Conservation (phyloP, 2,113 vertebrate species). For the Empidonax traillii region DNA sequence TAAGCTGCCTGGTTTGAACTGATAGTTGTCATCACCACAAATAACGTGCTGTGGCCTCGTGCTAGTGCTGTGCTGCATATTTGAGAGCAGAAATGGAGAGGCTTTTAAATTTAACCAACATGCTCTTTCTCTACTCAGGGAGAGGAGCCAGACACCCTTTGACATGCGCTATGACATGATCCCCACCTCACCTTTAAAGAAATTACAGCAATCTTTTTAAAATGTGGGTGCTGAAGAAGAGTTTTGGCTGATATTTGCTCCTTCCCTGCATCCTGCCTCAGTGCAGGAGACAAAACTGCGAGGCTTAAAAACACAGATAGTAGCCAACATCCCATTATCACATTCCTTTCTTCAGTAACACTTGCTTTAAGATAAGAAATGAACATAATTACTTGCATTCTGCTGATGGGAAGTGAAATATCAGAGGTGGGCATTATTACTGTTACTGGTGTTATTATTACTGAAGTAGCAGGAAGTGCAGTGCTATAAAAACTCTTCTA, state of each 20-base stretch:
- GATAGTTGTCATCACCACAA: background rate
- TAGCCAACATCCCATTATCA: background rate
- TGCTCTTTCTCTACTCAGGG: background rate
- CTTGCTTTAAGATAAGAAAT: conserved; percentile 3
- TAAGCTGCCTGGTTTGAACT: background rate
- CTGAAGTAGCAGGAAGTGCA: conserved; percentile 20
- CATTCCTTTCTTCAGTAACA: background rate
- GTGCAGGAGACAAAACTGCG: background rate
- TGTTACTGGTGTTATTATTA: conserved; percentile 25
- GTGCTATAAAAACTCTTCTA: conserved; percentile 21
- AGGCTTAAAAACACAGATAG: background rate
- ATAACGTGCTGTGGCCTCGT: background rate
- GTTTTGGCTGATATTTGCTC: background rate
- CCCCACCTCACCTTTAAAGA: background rate
- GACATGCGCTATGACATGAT: background rate
- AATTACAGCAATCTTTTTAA: background rate
- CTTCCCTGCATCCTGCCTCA: background rate
- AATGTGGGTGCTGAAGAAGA: background rate
- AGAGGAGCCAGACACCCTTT: background rate
- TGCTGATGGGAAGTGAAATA: conserved; percentile 24
- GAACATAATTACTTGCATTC: background rate
- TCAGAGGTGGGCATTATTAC: background rate
- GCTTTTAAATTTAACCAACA: background rate
- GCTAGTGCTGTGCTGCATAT: background rate
- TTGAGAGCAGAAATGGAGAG: background rate